These are phyloP conservation scores for Penaeus chinensis DNA, from an alignment of 1,140 invertebrate genomes.

Conservation along the genomic window DNA sequence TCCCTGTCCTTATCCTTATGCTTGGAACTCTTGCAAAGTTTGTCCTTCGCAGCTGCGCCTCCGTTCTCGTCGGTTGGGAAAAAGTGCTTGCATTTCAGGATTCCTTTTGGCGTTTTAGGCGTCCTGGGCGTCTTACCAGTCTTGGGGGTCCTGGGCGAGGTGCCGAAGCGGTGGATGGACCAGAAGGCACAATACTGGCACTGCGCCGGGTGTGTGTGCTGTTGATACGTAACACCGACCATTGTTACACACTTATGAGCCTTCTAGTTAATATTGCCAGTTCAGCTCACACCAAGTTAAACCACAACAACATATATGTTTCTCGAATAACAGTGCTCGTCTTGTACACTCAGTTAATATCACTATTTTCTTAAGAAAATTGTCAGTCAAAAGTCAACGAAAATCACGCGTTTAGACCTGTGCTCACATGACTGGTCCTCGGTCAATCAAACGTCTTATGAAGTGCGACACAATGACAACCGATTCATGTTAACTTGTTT, in stretches of 20 bases:
- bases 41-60: too few relatives aligned
- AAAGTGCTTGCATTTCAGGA: conserved; percentile 41
- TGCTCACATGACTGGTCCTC: too few relatives aligned
- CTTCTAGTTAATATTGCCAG: not conserved
- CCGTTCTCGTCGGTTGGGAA: conserved; percentile 25
- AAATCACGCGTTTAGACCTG: too few relatives aligned
- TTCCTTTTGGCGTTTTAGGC: conserved; percentile 46
- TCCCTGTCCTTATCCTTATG: not conserved
- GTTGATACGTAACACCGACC: conserved; percentile 28
- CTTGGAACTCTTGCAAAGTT: not conserved
- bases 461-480: not conserved
- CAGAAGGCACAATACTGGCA: conserved; percentile 54
- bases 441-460: too few relatives aligned
- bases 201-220: conserved; percentile 19
- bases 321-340: too few relatives aligned
- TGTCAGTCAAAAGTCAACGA: too few relatives aligned
- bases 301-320: too few relatives aligned
- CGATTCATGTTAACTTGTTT: not conserved
- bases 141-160: not conserved
- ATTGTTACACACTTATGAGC: not conserved
- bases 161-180: conserved; percentile 36
- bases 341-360: too few relatives aligned
- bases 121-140: conserved; percentile 30
- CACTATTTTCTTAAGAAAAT: too few relatives aligned
- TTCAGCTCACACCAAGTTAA: not conserved